phyloP scores from a whole-genome alignment of 2,113 vertebrate species.

The Chloroceryle aenea region DNA sequence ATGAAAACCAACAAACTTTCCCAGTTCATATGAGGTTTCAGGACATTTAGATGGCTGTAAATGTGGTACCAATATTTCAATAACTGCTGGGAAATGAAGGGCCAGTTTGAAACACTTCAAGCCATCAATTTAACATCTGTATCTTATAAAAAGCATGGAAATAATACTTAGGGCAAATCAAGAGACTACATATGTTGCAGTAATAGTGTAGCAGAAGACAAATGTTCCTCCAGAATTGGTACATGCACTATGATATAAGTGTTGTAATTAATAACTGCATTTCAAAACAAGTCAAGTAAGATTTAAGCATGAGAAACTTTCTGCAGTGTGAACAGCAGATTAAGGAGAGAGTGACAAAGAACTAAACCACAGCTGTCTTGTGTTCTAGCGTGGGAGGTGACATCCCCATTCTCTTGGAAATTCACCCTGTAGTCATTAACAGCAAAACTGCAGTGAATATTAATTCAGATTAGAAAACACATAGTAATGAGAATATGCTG shows the following conservation, averaged over 20 bases:
- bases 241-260: neutral
- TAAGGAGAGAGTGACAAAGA: neutral
- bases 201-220: neutral
- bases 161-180: neutral
- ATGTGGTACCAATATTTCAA: conserved; percentile 63
- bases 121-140: conserved; percentile 51
- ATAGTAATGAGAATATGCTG: neutral
- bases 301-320: neutral
- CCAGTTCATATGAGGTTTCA: conserved; percentile 19
- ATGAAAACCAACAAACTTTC: conserved; percentile 47
- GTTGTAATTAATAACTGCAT: neutral
- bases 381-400: neutral
- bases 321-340: neutral
- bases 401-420: neutral
- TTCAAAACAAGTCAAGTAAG: neutral
- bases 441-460: neutral
- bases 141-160: conserved; percentile 24
- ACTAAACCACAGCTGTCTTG: neutral
- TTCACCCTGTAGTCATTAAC: neutral
- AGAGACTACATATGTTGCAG: neutral
- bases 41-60: conserved; percentile 15
- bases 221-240: neutral
- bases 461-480: neutral
- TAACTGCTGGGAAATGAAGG: neutral
- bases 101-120: conserved; percentile 49